A percentile compares a stretch with the other conserved stretches of the same genome.
phyloP scores from a whole-genome alignment of 1,140 invertebrate genomes.

The Psilanteris sp. region DNA sequence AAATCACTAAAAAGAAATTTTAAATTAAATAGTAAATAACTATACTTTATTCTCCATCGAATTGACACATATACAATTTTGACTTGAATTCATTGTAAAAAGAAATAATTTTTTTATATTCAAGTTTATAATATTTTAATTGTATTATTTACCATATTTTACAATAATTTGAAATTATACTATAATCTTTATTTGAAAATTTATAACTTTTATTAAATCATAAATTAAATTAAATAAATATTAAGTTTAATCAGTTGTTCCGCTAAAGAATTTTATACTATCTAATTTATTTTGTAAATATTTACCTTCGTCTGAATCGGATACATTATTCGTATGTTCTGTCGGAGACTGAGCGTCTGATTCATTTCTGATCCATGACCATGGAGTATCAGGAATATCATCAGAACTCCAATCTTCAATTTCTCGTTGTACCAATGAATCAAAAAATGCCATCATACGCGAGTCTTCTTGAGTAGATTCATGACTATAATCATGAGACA shows the following conservation, averaged over 20 bases:
- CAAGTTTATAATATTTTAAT: no score
- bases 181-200: no score
- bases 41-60: no score
- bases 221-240: neutral
- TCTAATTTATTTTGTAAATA: neutral
- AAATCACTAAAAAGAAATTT: no score
- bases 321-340: slow-evolving; percentile 61
- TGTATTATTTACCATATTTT: no score
- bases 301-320: slow-evolving; percentile 73
- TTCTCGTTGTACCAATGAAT: slow-evolving; percentile 94
- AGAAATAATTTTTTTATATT: no score
- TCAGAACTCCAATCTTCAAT: slow-evolving; percentile 86
- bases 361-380: slow-evolving; percentile 70
- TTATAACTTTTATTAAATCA: no score
- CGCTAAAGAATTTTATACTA: no score
- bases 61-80: no score
- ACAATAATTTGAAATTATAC: no score
- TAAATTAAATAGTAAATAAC: no score
- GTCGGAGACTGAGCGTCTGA: slow-evolving; percentile 67
- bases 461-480: slow-evolving; percentile 94
- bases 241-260: neutral
- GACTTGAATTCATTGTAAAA: no score
- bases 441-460: slow-evolving; percentile 97
- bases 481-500: slow-evolving; percentile 89
- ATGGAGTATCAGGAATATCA: slow-evolving; percentile 65